Conservation (phyloP, 2,113 vertebrate species). For the Rhipidura dahli region DNA sequence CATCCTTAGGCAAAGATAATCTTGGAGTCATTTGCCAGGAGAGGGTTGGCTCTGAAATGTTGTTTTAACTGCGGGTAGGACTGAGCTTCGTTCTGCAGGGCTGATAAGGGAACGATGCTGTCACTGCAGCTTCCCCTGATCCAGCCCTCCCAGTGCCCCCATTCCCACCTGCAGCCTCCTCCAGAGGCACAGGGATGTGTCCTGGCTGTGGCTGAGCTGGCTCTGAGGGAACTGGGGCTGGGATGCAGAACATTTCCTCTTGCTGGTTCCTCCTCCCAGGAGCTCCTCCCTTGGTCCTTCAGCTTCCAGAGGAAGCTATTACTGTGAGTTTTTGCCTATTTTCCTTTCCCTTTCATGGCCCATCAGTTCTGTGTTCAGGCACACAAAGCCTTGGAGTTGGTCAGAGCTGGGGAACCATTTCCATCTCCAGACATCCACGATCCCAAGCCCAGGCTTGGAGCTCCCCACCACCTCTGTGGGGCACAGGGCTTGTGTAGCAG, state of each 20-base stretch:
- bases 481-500: not conserved
- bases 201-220: not conserved
- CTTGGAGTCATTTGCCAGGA: not conserved
- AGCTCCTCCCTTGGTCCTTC: not conserved
- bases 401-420: not conserved
- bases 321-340: not conserved
- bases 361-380: not conserved
- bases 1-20: not conserved
- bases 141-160: too few relatives aligned
- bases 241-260: not conserved
- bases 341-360: not conserved
- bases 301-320: not conserved
- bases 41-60: not conserved
- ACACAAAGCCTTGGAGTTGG: not conserved
- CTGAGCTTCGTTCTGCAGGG: not conserved
- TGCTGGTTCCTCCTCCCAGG: not conserved
- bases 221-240: not conserved
- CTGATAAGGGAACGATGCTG: rapidly evolving
- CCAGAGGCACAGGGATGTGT: not conserved
- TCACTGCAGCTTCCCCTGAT: not conserved
- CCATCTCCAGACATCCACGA: not conserved
- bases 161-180: not conserved
- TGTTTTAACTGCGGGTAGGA: not conserved
- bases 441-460: not conserved
- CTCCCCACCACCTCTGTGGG: not conserved